phyloP scores from a whole-genome alignment of 2,888 invertebrate species.

The Mythimna ferrago region DNA sequence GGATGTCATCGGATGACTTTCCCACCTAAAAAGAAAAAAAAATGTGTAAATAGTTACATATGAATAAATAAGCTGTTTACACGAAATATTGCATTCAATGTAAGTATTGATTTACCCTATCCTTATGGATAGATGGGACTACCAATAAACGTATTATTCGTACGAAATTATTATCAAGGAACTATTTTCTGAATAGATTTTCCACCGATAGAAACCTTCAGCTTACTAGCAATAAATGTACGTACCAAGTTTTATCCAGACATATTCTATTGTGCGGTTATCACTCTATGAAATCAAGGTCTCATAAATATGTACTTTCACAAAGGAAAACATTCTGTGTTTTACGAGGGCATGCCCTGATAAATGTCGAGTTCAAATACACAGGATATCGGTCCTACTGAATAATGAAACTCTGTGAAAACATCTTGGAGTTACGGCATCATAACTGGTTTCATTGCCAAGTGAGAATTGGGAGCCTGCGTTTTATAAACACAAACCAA shows the following conservation, averaged over 20 bases:
- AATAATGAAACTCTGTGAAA: constrained; percentile 48
- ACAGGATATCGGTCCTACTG: constrained; percentile 44
- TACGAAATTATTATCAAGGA: background rate
- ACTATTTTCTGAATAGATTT: constrained; percentile 9
- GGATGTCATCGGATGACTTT: no score
- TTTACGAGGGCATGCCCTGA: constrained; percentile 44
- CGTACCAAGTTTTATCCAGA: background rate
- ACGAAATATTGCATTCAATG: no score
- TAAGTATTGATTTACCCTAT: no score
- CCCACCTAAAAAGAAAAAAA: no score
- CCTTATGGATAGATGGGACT: no score
- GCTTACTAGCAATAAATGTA: constrained; percentile 4
- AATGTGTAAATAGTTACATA: no score
- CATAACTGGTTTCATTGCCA: constrained; percentile 52
- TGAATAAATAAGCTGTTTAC: no score
- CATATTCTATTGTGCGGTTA: constrained; percentile 29
- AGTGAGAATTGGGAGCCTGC: constrained; percentile 27
- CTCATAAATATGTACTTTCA: constrained; percentile 26
- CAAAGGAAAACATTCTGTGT: constrained; percentile 39
- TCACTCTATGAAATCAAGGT: constrained; percentile 29
- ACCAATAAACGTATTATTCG: background rate
- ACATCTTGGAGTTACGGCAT: constrained; percentile 44
- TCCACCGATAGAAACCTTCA: constrained; percentile 20
- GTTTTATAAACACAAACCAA: constrained; percentile 50
- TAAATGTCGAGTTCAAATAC: constrained; percentile 34